Conservation (phyloP, 2,797 vertebrate species). For the Atherinosoma microstoma region DNA sequence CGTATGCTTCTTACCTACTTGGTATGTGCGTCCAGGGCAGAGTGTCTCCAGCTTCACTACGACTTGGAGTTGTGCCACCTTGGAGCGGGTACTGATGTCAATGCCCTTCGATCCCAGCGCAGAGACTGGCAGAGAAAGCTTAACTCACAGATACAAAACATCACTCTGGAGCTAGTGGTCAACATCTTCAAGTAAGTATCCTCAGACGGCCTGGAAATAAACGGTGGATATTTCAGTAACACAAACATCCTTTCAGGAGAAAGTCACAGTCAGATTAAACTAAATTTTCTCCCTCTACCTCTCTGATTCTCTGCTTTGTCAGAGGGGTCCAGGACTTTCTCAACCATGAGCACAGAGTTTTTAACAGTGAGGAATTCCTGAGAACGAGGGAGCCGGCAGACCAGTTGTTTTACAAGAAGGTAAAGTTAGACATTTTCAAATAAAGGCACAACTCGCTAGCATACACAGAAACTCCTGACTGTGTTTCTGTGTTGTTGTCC, state of each 20-base stretch:
- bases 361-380: conserved; percentile 96
- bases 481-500: conserved; percentile 24
- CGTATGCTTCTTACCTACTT: background rate
- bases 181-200: conserved; percentile 89
- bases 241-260: background rate
- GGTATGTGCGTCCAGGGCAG: conserved; percentile 57
- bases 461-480: conserved; percentile 5
- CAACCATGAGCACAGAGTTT: conserved; percentile 94
- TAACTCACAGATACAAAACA: conserved; percentile 89
- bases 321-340: conserved; percentile 94
- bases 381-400: conserved; percentile 87
- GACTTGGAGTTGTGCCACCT: conserved; percentile 89
- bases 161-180: conserved; percentile 89
- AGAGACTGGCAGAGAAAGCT: conserved; percentile 90
- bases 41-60: conserved; percentile 89
- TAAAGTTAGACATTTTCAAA: conserved; percentile 44
- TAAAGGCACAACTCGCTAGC: background rate
- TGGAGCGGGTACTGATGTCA: conserved; percentile 82
- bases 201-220: background rate
- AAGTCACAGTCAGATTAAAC: background rate
- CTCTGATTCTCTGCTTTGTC: background rate
- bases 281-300: background rate
- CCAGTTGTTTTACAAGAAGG: conserved; percentile 93
- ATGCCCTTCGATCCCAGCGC: conserved; percentile 77
- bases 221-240: background rate